Evolutionary conservation across 2,797 vertebrate species (phyloP).

Genomic region (Eremophila alpestris): DNA sequence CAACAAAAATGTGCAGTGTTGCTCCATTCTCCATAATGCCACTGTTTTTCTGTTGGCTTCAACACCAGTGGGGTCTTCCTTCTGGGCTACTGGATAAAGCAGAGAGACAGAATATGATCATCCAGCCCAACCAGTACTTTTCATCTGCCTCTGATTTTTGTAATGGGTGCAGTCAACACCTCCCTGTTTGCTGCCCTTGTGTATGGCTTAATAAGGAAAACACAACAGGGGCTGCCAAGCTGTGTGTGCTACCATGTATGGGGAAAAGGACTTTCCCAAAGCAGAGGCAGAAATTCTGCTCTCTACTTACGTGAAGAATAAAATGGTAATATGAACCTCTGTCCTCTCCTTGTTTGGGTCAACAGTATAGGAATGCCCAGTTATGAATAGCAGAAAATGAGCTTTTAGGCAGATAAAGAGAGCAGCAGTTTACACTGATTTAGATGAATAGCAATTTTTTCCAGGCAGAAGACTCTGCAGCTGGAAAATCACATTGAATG

Average conservation of each 20-base stretch:
- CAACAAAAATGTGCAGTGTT: not conserved
- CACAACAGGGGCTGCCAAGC: conserved; percentile 50
- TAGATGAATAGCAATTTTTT: conserved; percentile 16
- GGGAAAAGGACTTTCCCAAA: conserved; percentile 69
- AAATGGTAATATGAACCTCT: conserved; percentile 39
- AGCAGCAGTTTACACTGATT: not conserved
- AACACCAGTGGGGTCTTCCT: not conserved
- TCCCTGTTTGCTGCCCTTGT: conserved; percentile 69
- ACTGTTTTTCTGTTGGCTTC: not conserved
- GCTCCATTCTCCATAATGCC: not conserved
- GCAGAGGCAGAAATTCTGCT: conserved; percentile 52
- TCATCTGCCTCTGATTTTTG: not conserved
- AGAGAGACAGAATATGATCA: not conserved
- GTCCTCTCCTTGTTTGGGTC: conserved; percentile 31
- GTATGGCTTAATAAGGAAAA: conserved; percentile 78
- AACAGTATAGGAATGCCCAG: not conserved
- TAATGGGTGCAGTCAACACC: not conserved
- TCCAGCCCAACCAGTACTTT: accelerated
- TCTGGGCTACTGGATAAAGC: not conserved
- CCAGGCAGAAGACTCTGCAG: not conserved
- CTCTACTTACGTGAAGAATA: conserved; percentile 46
- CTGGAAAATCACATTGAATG: not conserved
- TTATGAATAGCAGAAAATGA: conserved; percentile 55
- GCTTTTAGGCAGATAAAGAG: conserved; percentile 7
- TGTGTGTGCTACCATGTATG: conserved; percentile 71